Evolutionary conservation across 2,888 invertebrate genomes (phyloP), one percentile per base, ranked within the genome.

Genomic region (Pseudococcus jackbeardsleyi): DNA sequence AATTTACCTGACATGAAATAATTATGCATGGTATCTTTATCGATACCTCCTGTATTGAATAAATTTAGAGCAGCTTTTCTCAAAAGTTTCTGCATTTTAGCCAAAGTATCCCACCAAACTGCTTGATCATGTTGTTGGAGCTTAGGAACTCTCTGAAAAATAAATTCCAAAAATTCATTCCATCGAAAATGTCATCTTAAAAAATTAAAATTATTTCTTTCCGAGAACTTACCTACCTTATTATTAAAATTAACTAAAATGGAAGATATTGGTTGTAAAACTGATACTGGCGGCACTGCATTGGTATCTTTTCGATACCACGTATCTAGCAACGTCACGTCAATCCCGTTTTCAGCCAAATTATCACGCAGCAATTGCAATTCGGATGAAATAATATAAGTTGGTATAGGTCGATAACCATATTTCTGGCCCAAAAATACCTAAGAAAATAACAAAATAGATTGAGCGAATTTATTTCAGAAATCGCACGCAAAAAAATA

Each of bases 231-330:
- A n/a, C 90, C 90, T 91, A 97, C 98, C 94, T 99, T 99, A 91
- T 99, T 99, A 91, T 99, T 99, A 91, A 99, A 99, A 92, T 99
- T 99, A 89, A 98, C 95, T 68, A 99, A 93, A 91, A 99, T 98
- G 6, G 98, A 98, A 15, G 98, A 99, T 90, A 99, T 99, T 0
- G 99, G 99, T 91, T 99, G 99, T 39, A 99, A 93, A 17, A 99
- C 96, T 7, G 97, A 98, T 17, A 98, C 95, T 0, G 98, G 96
- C 0, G 99, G 99, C 0, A 99, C 98, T 0, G 98, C 97, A 91
- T 99, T 99, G 89, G 96, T 95, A 91, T 99, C 99, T 92, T 97
- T 97, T 91, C 97, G 95, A 92, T 99, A 99, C 99, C 99, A 99
- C 5, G 95, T 95, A 91, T 98, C 98, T 89, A 99, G 93, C 0